phyloP scores from a whole-genome alignment of 2,113 vertebrate genomes.

The Dryoscopus gambensis region DNA sequence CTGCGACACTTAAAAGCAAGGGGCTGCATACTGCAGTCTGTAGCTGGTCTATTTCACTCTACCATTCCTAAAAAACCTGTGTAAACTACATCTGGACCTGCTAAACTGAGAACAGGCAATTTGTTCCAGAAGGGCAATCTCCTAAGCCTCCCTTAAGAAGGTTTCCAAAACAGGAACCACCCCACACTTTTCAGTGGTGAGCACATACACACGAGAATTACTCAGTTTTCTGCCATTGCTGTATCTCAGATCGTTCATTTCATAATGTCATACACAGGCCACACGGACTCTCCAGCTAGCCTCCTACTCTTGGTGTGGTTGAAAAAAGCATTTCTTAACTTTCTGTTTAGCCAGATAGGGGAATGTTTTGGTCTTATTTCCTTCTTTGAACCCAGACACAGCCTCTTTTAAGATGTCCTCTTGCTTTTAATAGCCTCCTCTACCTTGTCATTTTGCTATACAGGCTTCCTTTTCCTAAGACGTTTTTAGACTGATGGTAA shows the following conservation, averaged over 20 bases:
- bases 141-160: not conserved
- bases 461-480: not conserved
- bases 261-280: not conserved
- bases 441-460: conserved; percentile 3
- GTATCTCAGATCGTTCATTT: not conserved
- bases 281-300: not conserved
- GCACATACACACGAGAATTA: not conserved
- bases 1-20: not conserved
- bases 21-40: not conserved
- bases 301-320: not conserved
- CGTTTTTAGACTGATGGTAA: not conserved
- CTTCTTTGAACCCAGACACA: not conserved
- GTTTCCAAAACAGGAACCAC: not conserved
- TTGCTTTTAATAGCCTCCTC: not conserved
- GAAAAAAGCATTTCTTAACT: not conserved
- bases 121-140: not conserved
- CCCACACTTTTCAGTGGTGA: not conserved
- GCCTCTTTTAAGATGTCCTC: not conserved
- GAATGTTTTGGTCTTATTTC: not conserved
- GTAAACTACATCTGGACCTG: not conserved
- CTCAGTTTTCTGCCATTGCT: not conserved
- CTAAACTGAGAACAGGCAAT: not conserved
- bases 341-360: not conserved
- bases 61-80: not conserved
- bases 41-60: not conserved